Conservation (phyloP, 2,797 vertebrate species). For the Fistularia commersonii region DNA sequence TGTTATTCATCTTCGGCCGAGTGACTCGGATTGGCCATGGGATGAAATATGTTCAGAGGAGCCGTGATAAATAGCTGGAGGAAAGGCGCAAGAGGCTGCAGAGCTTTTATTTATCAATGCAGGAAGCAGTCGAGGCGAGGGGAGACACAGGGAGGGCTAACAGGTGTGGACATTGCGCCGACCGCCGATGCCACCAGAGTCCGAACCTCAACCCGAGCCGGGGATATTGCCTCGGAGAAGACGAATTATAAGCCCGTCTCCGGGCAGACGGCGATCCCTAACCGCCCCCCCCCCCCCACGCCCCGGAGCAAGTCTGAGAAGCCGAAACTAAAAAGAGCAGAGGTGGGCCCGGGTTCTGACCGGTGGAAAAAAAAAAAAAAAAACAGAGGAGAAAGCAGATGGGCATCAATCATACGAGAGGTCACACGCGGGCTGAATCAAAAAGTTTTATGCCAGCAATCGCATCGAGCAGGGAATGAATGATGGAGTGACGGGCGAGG, state of each 20-base stretch:
- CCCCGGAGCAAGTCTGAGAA: slow-evolving; percentile 50
- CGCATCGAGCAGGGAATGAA: slow-evolving; percentile 51
- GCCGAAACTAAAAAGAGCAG: slow-evolving; percentile 31
- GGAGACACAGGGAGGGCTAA: slow-evolving; percentile 35
- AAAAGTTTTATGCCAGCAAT: slow-evolving; percentile 59
- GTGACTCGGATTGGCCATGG: slow-evolving; percentile 68
- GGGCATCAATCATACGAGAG: slow-evolving; percentile 59
- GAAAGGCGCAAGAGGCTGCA: slow-evolving; percentile 48
- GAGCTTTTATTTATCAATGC: slow-evolving; percentile 69
- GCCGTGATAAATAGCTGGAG: slow-evolving; percentile 64
- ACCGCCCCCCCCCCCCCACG: too few species aligned
- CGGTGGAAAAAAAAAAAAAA: too few species aligned
- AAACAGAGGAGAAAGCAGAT: slow-evolving; percentile 46
- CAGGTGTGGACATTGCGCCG: slow-evolving; percentile 42
- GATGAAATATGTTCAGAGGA: slow-evolving; percentile 70
- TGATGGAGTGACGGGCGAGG: slow-evolving; percentile 25
- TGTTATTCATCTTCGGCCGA: slow-evolving; percentile 70
- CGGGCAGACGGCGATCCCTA: slow-evolving; percentile 47
- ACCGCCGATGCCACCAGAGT: slow-evolving; percentile 50
- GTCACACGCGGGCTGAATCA: slow-evolving; percentile 57
- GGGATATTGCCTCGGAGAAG: slow-evolving; percentile 40
- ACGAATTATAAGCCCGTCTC: slow-evolving; percentile 45
- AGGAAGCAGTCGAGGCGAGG: slow-evolving; percentile 37
- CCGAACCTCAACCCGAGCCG: slow-evolving; percentile 37
- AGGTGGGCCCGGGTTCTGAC: too few species aligned